A percentile compares a stretch with the other conserved stretches of the same genome.
Conservation (phyloP, 1,140 invertebrate species). For the Thaumatotibia leucotreta region DNA sequence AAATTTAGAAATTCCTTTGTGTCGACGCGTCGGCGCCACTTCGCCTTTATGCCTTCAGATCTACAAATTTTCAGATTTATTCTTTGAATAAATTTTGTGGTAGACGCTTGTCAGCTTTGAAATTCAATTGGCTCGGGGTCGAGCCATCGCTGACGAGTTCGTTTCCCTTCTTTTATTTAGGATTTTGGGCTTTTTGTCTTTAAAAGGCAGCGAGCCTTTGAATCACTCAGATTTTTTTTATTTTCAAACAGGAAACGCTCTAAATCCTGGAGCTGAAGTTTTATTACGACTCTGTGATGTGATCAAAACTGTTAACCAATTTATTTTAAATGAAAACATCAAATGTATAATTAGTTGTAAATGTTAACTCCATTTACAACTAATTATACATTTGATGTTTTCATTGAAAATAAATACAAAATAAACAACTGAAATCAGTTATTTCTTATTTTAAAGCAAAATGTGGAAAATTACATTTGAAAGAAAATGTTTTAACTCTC, state of each 20-base stretch:
- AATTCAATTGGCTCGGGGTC: slow-evolving; percentile 74
- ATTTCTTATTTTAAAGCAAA: too few species aligned
- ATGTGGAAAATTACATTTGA: too few species aligned
- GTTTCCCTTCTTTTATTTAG: slow-evolving; percentile 54
- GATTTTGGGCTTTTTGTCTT: slow-evolving; percentile 45
- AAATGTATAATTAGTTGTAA: too few species aligned
- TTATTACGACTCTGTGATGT: neutral
- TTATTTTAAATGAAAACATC: too few species aligned
- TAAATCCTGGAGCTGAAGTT: neutral
- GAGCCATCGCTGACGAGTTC: slow-evolving; percentile 70
- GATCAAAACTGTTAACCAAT: neutral
- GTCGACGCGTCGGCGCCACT: slow-evolving; percentile 67
- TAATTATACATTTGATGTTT: too few species aligned
- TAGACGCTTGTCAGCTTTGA: slow-evolving; percentile 73
- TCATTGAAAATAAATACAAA: too few species aligned
- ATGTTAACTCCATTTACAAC: too few species aligned
- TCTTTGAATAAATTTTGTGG: slow-evolving; percentile 76
- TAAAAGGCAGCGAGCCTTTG: slow-evolving; percentile 23
- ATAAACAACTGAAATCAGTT: too few species aligned
- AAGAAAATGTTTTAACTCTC: too few species aligned
- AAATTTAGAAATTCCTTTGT: slow-evolving; percentile 77
- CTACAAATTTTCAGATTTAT: slow-evolving; percentile 77
- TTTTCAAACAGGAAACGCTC: slow-evolving; percentile 26
- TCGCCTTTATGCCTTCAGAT: slow-evolving; percentile 73
- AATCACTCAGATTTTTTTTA: slow-evolving; percentile 28